Percentiles rank a stretch among this genome's conserved stretches.
Evolutionary conservation across 1,140 invertebrate genomes (phyloP).

Genomic region (Hesperophylax magnus): DNA sequence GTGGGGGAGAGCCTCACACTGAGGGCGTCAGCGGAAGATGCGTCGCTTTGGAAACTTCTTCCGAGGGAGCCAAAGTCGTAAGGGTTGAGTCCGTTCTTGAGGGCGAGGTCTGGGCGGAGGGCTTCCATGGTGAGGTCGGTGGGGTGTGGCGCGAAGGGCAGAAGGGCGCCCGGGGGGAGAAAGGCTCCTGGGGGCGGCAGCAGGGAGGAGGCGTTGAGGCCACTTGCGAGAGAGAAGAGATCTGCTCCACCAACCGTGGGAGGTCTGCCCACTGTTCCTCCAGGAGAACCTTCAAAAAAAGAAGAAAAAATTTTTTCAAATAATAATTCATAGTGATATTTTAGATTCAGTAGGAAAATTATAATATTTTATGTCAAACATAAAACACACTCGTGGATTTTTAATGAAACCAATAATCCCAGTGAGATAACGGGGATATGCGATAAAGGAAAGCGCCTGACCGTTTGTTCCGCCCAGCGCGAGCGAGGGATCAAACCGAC

Average conservation of each 20-base stretch:
- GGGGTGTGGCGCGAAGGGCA: conserved; percentile 67
- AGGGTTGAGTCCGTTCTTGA: conserved; percentile 64
- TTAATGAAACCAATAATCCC: conserved; percentile 2
- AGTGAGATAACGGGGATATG: neutral
- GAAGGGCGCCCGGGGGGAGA: conserved; percentile 65
- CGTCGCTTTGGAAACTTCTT: conserved; percentile 66
- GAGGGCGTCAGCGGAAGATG: conserved; percentile 67
- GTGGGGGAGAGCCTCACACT: conserved; percentile 70
- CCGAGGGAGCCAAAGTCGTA: conserved; percentile 61
- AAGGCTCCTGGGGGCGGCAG: conserved; percentile 69
- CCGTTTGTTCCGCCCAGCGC: conserved; percentile 41
- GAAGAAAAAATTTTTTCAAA: neutral
- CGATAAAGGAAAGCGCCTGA: neutral
- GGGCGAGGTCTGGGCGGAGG: conserved; percentile 63
- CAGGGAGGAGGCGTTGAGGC: conserved; percentile 68
- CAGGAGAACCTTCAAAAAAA: conserved; percentile 41
- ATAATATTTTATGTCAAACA: no score
- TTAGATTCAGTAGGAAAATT: no score
- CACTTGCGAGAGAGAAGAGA: conserved; percentile 67
- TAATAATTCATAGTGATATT: no score
- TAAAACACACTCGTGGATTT: neutral
- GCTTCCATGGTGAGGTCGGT: conserved; percentile 66
- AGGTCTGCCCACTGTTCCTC: conserved; percentile 64
- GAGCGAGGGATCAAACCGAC: conserved; percentile 31
- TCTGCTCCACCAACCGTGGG: conserved; percentile 69